These are phyloP conservation scores for Pygoscelis adeliae DNA, from an alignment of 2,113 vertebrate species.

Conservation along the genomic window DNA sequence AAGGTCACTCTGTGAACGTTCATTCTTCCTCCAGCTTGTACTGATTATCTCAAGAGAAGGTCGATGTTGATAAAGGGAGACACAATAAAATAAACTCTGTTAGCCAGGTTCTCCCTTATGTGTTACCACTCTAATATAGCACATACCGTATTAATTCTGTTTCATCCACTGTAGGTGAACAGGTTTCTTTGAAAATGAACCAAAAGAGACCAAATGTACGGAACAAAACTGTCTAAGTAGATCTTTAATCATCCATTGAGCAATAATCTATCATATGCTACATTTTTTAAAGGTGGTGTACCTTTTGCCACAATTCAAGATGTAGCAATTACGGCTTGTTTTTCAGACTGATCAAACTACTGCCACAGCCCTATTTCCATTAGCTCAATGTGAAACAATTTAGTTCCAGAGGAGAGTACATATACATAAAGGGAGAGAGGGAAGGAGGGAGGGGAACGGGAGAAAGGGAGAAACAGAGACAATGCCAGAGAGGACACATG, in stretches of 20 bases:
- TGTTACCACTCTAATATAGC: background rate
- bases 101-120: conserved; percentile 46
- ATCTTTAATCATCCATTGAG: background rate
- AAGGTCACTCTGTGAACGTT: conserved; percentile 74
- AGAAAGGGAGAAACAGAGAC: background rate
- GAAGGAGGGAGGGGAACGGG: background rate
- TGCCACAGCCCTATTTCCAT: background rate
- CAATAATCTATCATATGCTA: background rate
- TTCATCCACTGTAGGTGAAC: background rate
- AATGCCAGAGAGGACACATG: background rate
- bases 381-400: conserved; percentile 13
- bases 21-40: conserved; percentile 76
- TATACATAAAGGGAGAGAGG: background rate
- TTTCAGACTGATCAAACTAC: background rate
- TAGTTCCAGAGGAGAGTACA: background rate
- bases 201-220: background rate
- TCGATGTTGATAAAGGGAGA: conserved; percentile 80
- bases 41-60: conserved; percentile 78
- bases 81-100: conserved; percentile 76
- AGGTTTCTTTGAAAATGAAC: conserved; percentile 14
- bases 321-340: background rate
- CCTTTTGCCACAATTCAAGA: background rate
- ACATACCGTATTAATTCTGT: background rate
- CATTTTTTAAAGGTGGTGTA: background rate
- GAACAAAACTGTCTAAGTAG: background rate